Percentiles rank a stretch among this genome's conserved stretches.
Conservation (phyloP, 2,888 invertebrate species). For the Leucophenga montana region DNA sequence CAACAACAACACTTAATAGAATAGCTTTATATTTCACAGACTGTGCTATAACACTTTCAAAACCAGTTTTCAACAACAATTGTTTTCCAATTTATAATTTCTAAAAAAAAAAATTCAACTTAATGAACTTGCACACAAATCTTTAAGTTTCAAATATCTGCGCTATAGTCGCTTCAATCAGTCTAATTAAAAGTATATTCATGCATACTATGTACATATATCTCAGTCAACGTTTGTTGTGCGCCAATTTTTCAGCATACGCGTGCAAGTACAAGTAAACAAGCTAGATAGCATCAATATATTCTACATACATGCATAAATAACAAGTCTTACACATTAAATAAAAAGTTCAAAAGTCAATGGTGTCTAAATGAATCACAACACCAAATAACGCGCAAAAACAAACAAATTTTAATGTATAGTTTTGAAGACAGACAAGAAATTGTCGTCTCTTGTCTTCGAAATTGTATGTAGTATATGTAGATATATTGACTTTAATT, state of each 20-base stretch:
- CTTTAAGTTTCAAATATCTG: too few species aligned
- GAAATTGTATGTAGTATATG: neutral
- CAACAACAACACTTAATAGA: too few species aligned
- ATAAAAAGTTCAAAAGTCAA: slow-evolving; percentile 62
- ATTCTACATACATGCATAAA: too few species aligned
- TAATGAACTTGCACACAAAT: neutral
- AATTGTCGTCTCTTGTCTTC: neutral
- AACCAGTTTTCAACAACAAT: too few species aligned
- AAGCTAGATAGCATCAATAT: too few species aligned
- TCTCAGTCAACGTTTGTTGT: neutral
- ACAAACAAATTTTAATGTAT: slow-evolving; percentile 8
- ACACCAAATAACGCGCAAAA: neutral
- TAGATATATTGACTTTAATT: slow-evolving; percentile 55
- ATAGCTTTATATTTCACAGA: too few species aligned
- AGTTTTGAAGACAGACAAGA: slow-evolving; percentile 6
- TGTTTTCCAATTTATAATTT: neutral
- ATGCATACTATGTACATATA: too few species aligned
- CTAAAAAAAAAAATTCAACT: neutral
- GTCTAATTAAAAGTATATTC: slow-evolving; percentile 5
- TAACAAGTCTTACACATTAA: neutral
- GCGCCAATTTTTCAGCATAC: neutral
- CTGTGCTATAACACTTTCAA: too few species aligned
- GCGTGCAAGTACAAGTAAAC: too few species aligned
- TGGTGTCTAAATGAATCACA: slow-evolving; percentile 53
- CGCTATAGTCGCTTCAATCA: slow-evolving; percentile 41